Conservation (phyloP, 2,797 vertebrate species). For the Aselliscus stoliczkanus region DNA sequence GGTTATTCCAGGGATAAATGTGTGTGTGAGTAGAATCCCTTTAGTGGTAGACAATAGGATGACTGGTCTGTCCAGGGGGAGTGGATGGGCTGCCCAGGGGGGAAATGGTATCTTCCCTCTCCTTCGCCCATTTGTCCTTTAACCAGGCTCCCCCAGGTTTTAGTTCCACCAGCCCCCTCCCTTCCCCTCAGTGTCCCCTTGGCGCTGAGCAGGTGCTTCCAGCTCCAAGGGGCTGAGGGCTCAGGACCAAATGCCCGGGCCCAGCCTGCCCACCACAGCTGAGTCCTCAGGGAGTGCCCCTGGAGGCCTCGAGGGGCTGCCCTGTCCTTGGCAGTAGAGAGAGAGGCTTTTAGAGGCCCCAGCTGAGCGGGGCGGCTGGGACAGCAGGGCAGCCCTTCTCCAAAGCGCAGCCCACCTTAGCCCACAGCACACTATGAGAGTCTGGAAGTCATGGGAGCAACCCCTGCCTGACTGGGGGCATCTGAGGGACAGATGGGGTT, state of each 20-base stretch:
- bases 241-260: not conserved
- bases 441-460: not conserved
- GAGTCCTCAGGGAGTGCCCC: not conserved
- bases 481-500: not conserved
- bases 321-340: not conserved
- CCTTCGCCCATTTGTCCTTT: not conserved
- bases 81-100: not conserved
- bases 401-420: too few species aligned
- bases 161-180: not conserved
- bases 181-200: not conserved
- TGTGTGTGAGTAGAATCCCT: not conserved
- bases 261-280: accelerated
- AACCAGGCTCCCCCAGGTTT: not conserved
- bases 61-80: not conserved
- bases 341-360: not conserved
- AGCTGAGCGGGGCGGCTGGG: not conserved
- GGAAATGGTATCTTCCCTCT: not conserved
- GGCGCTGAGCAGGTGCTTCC: not conserved
- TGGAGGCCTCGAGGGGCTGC: accelerated
- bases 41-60: accelerated
- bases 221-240: not conserved
- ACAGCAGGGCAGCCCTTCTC: not conserved
- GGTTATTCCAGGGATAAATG: too few species aligned
- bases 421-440: too few species aligned
- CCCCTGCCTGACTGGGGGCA: not conserved